Base-by-base conservation (phyloP, 2,888 invertebrate genomes). In the Isotomurus palustris region DNA sequence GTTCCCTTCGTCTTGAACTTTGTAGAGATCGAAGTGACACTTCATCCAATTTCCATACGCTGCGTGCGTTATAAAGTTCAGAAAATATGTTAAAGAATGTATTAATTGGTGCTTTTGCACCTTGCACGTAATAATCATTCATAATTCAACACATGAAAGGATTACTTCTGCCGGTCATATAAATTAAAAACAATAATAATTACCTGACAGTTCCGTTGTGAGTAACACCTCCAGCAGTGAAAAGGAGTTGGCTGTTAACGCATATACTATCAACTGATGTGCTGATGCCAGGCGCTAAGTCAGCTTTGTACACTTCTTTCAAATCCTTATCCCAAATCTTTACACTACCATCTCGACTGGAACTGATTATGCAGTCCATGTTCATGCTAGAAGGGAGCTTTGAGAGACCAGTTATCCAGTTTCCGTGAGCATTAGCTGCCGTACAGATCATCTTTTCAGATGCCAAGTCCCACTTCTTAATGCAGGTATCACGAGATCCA, bases 391-490 rank as follows among this genome's bases (percentile, higher is more conserved):
- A 14, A 1, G 67, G 69, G n/a, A 67, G 61, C 12, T 54, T 44
- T 6, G 59, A 55, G 1, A 69, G 25, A 2, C 67, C 67, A 2
- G 66, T 67, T 14, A 69, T 62, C 69, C 69, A 69, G 10, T 53
- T 53, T 4, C 51, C 48, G 38, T 69, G 69, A 12, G 66, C 66
- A 40, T 62, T 64, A 19, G 64, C 64, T 14, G 62, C 56, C 8
- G 63, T 58, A 14, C 47, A 35, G 6, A 49, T 49, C 56, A 62
- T 62, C 25, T 53, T 48, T 19, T 10, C 21, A 2, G 19, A 35
- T n/a, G n/a, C 43, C 29, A 90, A 77, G 72, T 85, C 84, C 90
- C 90, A 91, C 70, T 88, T 84, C 77, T 91, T 91, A 74, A 91
- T 85, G 73, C 88, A 87, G 75, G 84, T 86, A 76, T 91, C 91